phyloP scores from a whole-genome alignment of 2,797 vertebrate species.

The Cheirogaleus major region DNA sequence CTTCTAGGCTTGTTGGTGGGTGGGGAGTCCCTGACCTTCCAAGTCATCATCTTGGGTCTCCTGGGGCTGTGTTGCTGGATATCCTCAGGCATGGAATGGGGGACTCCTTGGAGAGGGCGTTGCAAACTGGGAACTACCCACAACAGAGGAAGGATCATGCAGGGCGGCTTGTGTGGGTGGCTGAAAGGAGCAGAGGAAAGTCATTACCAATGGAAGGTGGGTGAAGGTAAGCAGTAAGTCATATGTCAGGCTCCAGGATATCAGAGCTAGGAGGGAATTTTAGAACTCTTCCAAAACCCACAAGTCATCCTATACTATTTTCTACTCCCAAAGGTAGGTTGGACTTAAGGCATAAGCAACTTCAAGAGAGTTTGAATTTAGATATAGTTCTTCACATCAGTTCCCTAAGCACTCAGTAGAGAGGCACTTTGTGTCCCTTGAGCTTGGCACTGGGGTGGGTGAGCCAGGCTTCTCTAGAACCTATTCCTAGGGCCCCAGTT shows the following conservation, averaged over 20 bases:
- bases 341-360: constrained; percentile 17
- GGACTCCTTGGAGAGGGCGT: not conserved
- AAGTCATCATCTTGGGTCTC: not conserved
- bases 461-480: constrained; percentile 24
- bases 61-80: not conserved
- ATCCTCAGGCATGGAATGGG: not conserved
- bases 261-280: constrained; percentile 11
- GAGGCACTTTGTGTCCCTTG: not conserved
- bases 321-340: not conserved
- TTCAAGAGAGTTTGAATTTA: constrained; percentile 47
- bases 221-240: not conserved
- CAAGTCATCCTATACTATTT: not conserved
- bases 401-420: not conserved
- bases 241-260: not conserved
- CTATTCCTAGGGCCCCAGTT: not conserved
- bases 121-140: not conserved
- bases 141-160: not conserved
- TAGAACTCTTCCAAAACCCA: constrained; percentile 14
- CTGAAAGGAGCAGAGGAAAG: constrained; percentile 7
- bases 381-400: not conserved
- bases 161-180: not conserved
- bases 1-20: not conserved
- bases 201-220: not conserved
- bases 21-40: not conserved
- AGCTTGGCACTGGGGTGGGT: not conserved